phyloP scores from a whole-genome alignment of 35 echinoderm and acorn worm genomes.

The Patiria miniata region DNA sequence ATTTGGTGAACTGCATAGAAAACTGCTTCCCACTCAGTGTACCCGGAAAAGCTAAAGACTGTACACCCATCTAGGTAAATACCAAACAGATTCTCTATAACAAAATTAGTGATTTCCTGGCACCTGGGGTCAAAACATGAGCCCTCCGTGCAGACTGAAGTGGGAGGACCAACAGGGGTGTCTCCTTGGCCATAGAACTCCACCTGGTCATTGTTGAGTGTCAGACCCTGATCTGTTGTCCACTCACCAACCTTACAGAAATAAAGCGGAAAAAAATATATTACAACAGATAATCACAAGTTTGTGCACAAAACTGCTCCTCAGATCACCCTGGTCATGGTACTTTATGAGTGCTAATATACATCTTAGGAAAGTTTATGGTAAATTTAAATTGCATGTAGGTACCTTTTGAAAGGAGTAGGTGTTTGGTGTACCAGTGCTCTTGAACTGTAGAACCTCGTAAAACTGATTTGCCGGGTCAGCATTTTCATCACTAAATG shows the following conservation, averaged over 20 bases:
- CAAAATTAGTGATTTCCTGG: not conserved
- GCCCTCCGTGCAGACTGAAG: not conserved
- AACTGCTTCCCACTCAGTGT: not conserved
- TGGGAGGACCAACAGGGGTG: not conserved
- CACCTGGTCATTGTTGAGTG: not conserved
- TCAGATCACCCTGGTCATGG: not conserved
- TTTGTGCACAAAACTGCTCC: not conserved
- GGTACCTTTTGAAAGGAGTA: not conserved
- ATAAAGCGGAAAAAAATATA: not conserved
- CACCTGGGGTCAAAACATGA: not conserved
- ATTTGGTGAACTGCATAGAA: conserved; percentile 4
- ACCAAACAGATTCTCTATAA: too few relatives aligned
- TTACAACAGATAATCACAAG: not conserved
- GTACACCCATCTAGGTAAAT: too few relatives aligned
- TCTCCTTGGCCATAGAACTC: not conserved
- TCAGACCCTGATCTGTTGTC: not conserved
- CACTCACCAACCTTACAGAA: conserved; percentile 5
- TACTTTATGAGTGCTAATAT: not conserved
- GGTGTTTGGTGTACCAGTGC: not conserved
- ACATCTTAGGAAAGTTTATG: not conserved
- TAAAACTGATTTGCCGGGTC: not conserved
- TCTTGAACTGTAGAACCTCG: conserved; percentile 4
- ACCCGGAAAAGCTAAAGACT: too few relatives aligned
- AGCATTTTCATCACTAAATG: not conserved
- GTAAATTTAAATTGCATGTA: not conserved